phyloP scores from a whole-genome alignment of 2,797 vertebrate species.

The Melanotaenia trifasciata region DNA sequence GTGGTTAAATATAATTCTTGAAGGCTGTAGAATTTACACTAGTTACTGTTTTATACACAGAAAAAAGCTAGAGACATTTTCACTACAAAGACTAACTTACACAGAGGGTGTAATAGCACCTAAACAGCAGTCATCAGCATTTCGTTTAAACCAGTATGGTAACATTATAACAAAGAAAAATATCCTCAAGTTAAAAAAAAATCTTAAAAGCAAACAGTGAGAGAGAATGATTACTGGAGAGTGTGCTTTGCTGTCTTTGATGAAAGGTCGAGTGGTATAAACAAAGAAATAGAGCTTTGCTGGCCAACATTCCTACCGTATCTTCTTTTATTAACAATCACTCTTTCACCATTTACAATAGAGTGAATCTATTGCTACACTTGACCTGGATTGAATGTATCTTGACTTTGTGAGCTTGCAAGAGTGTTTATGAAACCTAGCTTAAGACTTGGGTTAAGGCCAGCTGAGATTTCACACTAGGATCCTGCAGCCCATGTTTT shows the following conservation, averaged over 20 bases:
- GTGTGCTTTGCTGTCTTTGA: not conserved
- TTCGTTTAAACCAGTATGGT: not conserved
- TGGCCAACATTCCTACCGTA: slow-evolving; percentile 11
- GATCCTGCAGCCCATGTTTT: slow-evolving; percentile 21
- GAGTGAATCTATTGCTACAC: not conserved
- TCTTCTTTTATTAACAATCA: slow-evolving; percentile 22
- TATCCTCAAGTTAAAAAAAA: slow-evolving; percentile 12
- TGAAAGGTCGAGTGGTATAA: not conserved
- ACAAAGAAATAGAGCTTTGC: not conserved
- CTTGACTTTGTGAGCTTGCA: slow-evolving; percentile 5
- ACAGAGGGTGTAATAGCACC: no score
- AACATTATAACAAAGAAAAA: not conserved
- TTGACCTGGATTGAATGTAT: not conserved
- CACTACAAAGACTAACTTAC: not conserved
- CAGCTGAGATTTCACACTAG: slow-evolving; percentile 15
- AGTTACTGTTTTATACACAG: no score
- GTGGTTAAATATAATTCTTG: no score
- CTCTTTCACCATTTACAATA: not conserved
- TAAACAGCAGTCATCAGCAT: slow-evolving; percentile 2
- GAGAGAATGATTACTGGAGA: slow-evolving; percentile 8
- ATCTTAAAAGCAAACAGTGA: not conserved
- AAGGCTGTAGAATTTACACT: no score
- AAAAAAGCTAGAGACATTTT: no score
- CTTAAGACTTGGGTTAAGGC: slow-evolving; percentile 20
- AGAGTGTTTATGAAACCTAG: slow-evolving; percentile 8